Base-by-base conservation (phyloP, 2,797 vertebrate species). In the Sparus aurata region DNA sequence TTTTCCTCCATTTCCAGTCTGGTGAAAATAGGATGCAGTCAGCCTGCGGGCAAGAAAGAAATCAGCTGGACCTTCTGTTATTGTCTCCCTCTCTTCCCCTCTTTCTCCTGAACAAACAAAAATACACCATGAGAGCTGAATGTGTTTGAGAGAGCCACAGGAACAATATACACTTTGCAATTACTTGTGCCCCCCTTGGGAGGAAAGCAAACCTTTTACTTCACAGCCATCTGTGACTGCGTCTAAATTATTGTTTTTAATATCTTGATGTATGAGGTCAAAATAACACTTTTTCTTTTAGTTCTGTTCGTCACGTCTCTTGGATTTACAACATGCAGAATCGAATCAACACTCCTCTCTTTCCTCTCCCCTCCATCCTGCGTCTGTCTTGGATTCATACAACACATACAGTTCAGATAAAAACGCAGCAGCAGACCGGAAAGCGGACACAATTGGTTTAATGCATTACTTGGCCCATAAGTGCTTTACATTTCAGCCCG, bases 1-100 rank as follows among this genome's bases (percentile, higher is more conserved):
- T 85, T 85, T 85, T 49, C n/a, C 38, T 53, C 25, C 23, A 72
- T 85, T 90, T 91, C 71, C 83, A 82, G 85, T 88, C 79, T 79
- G 22, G 60, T 86, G 68, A 69, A 89, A 90, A 64, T 86, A 73
- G 86, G 80, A 69, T 41, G 8, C 78, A 79, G 85, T 68, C 71
- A 73, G 83, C 81, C 87, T 86, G 66, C 77, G 70, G 88, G 79
- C 77, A 45, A 74, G 15, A 74, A 46, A 69, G 52, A 68, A 80
- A 86, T 54, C 41, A 73, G 38, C 75, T 74, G 41, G 27, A 83
- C n/a, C 72, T 79, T 25, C 43, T 69, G 63, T 79, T 73, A 77
- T 60, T 77, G 65, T 70, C 12, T 63, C 34, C 23, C 69, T 2
- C 80, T 5, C 22, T 53, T 34, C 38, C 7, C 53, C 22, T 60